These are phyloP conservation scores for Tetramorium bicarinatum DNA, from an alignment of 2,888 invertebrate genomes.

Conservation along the genomic window DNA sequence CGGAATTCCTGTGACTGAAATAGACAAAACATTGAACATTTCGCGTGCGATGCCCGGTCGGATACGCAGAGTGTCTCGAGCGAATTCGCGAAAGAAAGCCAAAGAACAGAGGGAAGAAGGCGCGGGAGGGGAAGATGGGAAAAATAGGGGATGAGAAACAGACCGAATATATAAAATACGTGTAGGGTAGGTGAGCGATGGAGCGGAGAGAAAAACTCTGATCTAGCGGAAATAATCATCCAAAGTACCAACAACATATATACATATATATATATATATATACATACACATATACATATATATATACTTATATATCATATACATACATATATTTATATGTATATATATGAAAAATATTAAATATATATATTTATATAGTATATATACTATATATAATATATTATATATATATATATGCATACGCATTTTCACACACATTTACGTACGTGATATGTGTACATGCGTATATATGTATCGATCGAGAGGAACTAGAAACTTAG, in stretches of 20 bases:
- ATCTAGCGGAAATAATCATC: slow-evolving; percentile 89
- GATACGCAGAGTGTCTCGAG: slow-evolving; percentile 47
- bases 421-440: slow-evolving; percentile 86
- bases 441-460: slow-evolving; percentile 12
- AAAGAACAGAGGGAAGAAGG: slow-evolving; percentile 20
- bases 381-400: slow-evolving; percentile 76
- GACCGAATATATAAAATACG: slow-evolving; percentile 61
- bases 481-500: slow-evolving; percentile 82
- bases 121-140: slow-evolving; percentile 1
- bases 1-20: slow-evolving; percentile 56
- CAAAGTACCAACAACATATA: slow-evolving; percentile 90
- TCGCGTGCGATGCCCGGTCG: slow-evolving; percentile 76
- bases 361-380: slow-evolving; percentile 80
- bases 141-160: slow-evolving; percentile 41
- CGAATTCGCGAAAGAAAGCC: slow-evolving; percentile 52
- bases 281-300: slow-evolving; percentile 77
- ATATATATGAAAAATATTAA: slow-evolving; percentile 81
- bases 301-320: slow-evolving; percentile 71
- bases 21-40: slow-evolving; percentile 75
- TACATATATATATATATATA: slow-evolving; percentile 78
- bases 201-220: slow-evolving; percentile 81
- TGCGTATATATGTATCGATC: slow-evolving; percentile 86
- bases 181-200: slow-evolving; percentile 69
- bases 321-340: slow-evolving; percentile 60
- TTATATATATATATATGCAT: slow-evolving; percentile 68